phyloP scores from a whole-genome alignment of 2,797 vertebrate genomes.

The Selene dorsalis region DNA sequence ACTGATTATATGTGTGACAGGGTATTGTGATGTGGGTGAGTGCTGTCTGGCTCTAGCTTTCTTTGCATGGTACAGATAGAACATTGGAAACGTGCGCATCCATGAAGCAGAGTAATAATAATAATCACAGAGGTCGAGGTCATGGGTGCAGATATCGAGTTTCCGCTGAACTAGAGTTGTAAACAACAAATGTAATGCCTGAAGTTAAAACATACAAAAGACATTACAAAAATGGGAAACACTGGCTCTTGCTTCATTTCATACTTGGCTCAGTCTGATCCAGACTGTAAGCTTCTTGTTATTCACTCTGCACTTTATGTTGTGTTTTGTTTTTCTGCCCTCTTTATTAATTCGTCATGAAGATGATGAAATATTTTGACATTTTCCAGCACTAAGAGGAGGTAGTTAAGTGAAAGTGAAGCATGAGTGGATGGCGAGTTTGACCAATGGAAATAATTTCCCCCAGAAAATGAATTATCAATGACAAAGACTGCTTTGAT shows the following conservation, averaged over 20 bases:
- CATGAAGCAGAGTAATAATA: slow-evolving; percentile 12
- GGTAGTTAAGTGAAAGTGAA: neutral
- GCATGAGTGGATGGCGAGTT: neutral
- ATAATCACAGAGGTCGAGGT: slow-evolving; percentile 23
- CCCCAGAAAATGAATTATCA: neutral
- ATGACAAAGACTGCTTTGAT: neutral
- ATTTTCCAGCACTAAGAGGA: neutral
- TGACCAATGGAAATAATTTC: neutral
- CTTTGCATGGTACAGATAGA: slow-evolving; percentile 6
- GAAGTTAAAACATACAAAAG: neutral
- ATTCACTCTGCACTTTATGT: neutral
- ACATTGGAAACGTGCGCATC: neutral
- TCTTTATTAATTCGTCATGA: neutral
- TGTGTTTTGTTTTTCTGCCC: neutral
- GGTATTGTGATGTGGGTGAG: slow-evolving; percentile 27
- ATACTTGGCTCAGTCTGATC: neutral
- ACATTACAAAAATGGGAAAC: neutral
- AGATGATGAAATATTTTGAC: neutral
- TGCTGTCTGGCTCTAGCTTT: slow-evolving; percentile 16
- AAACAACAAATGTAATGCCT: slow-evolving; percentile 24
- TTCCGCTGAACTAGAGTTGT: slow-evolving; percentile 32
- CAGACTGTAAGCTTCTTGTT: neutral
- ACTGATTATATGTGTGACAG: slow-evolving; percentile 42
- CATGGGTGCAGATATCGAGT: slow-evolving; percentile 12
- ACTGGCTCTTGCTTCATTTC: neutral